Conservation (phyloP, 2,113 vertebrate species). For the Scolopax mira region DNA sequence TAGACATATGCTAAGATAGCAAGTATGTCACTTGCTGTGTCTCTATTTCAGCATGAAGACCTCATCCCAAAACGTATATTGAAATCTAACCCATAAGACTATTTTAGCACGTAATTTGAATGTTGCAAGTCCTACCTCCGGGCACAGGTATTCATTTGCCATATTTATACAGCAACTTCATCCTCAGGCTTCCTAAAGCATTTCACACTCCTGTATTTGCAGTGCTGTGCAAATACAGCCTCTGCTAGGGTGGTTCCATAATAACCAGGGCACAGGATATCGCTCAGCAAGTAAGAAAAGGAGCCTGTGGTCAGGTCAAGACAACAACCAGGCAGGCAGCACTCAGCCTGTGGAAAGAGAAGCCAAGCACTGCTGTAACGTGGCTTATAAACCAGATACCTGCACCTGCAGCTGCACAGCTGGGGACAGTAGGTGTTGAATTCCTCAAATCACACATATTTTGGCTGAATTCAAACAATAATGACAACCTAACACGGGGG, state of each 20-base stretch:
- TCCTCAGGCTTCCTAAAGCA: neutral
- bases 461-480: neutral
- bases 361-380: neutral
- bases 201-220: neutral
- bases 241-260: neutral
- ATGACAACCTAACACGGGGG: neutral
- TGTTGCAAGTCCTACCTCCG: neutral
- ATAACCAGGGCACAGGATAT: neutral
- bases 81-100: neutral
- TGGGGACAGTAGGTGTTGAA: neutral
- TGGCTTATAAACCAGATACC: neutral
- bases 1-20: neutral
- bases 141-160: constrained; percentile 14
- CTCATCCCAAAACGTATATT: neutral
- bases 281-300: neutral
- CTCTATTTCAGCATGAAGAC: neutral
- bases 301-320: neutral
- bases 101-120: constrained; percentile 25
- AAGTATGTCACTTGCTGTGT: neutral
- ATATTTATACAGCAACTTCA: constrained; percentile 4
- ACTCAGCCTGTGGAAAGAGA: neutral
- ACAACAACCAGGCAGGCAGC: neutral
- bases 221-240: neutral
- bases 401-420: neutral
- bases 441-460: neutral